Evolutionary conservation across 2,888 invertebrate genomes (phyloP).

Genomic region (Drosophila mettleri): DNA sequence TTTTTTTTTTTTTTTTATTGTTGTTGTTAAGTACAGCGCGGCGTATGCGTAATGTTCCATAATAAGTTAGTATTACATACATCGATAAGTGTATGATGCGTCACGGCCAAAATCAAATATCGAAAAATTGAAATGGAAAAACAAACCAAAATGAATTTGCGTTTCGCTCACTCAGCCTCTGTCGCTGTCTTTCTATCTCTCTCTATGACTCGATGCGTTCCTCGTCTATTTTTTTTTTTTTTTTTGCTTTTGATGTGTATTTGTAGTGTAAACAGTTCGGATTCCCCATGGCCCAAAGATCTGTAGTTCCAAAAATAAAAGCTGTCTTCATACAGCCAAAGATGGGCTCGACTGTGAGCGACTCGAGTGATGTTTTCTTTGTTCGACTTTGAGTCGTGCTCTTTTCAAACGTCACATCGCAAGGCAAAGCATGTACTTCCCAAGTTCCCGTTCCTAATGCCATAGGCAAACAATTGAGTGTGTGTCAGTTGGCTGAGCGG

Average conservation of each 20-base stretch:
- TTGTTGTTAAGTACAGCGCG: background rate
- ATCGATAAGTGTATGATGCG: conserved; percentile 22
- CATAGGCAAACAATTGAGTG: conserved; percentile 43
- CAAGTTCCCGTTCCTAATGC: conserved; percentile 36
- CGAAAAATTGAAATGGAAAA: background rate
- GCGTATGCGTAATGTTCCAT: conserved; percentile 29
- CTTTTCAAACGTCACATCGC: conserved; percentile 50
- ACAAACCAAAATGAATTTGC: background rate
- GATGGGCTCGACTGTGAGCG: conserved; percentile 46
- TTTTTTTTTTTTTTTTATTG: background rate
- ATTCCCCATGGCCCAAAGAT: conserved; percentile 15
- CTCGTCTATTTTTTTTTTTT: conserved; percentile 9
- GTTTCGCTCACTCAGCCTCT: background rate
- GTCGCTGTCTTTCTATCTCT: background rate
- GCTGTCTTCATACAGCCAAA: conserved; percentile 56
- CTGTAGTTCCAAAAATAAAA: conserved; percentile 67
- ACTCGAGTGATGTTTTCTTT: conserved; percentile 3
- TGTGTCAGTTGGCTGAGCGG: conserved; percentile 34
- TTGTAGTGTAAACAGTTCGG: conserved; percentile 25
- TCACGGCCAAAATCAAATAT: conserved; percentile 18
- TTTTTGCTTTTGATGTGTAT: no score
- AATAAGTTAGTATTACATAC: conserved; percentile 17
- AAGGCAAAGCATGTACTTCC: conserved; percentile 39
- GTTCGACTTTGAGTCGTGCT: conserved; percentile 23
- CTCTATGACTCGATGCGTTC: background rate